Base-by-base conservation (phyloP, 2,888 invertebrate species). In the Amiota minor region DNA sequence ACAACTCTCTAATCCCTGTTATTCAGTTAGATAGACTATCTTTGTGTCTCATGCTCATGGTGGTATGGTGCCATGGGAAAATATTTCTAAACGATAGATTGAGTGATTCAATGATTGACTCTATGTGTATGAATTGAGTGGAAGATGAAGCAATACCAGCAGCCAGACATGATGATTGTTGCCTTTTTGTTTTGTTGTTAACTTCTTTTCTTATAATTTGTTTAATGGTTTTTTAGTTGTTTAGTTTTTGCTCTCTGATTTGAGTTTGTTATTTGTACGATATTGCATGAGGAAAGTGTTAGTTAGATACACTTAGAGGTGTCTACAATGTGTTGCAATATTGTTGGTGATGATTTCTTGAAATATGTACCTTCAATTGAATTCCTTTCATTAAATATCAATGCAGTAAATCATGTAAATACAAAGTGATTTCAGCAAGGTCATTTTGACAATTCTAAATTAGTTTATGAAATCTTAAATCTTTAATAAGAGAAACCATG, bases 1-100 rank as follows among this genome's bases (percentile, higher is more conserved):
- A 59, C 70, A 73, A 46, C 73, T 72, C 35, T 50, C 81, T 84
- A 83, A 83, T 81, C 84, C 83, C 83, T 83, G 83, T 84, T 83
- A 84, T 83, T 83, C 83, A 83, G 84, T 82, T 83, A 84, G 4
- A 35, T 20, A 14, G 50, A 69, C 70, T 61, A 62, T 71, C 20
- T 59, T 18, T 59, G 16, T 59, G 1, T 18, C 16, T 18, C 9
- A 16, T 16, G 18, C 6, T 11, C 4, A 56, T 16, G 11, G 59
- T 20, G 10, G 20, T 20, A 50, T n/a, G 12, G 79, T 81, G 82
- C 82, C 81, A 12, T 84, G 82, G 82, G 82, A 82, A 82, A 84
- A 82, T 81, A 80, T 81, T 77, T 76, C 79, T n/a, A 14, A 16
- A 59, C 59, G 59, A 18, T 45, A 35, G 35, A 35, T 16, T 65